Conservation (phyloP, 1,140 invertebrate genomes). For the Pemphigus obesinymphae region DNA sequence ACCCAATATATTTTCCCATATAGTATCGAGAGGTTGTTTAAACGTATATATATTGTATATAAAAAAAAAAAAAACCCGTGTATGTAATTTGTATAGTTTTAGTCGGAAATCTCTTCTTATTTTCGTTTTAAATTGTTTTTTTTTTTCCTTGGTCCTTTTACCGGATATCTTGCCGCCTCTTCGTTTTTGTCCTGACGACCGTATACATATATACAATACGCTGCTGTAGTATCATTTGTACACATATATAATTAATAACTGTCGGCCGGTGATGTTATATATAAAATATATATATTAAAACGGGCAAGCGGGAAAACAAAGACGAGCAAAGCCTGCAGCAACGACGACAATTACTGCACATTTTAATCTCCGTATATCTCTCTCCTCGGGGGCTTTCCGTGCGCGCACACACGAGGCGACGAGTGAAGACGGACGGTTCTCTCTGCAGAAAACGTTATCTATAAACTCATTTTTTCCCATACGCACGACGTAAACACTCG, state of each 20-base stretch:
- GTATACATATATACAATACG: neutral
- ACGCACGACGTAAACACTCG: too few species aligned
- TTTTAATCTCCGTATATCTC: slow-evolving; percentile 13
- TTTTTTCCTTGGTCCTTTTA: neutral
- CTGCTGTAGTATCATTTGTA: too few species aligned
- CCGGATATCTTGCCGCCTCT: neutral
- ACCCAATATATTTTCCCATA: too few species aligned
- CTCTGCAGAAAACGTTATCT: neutral
- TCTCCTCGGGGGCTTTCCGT: too few species aligned
- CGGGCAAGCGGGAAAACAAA: neutral
- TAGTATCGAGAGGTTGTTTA: too few species aligned
- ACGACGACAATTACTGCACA: neutral
- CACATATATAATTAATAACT: neutral
- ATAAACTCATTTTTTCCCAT: too few species aligned
- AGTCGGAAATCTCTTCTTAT: too few species aligned
- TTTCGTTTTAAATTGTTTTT: neutral
- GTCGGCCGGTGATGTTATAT: neutral
- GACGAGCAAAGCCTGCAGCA: neutral
- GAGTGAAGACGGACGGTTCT: too few species aligned
- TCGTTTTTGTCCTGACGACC: neutral
- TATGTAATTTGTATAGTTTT: too few species aligned
- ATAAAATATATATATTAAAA: slow-evolving; percentile 16
- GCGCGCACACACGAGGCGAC: neutral
- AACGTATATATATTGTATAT: too few species aligned
- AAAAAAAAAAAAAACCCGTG: too few species aligned